A percentile compares a stretch with the other conserved stretches of the same genome.
These are phyloP conservation scores for Arrhamphus sclerolepis DNA, from an alignment of 2,797 vertebrate genomes.

Conservation along the genomic window DNA sequence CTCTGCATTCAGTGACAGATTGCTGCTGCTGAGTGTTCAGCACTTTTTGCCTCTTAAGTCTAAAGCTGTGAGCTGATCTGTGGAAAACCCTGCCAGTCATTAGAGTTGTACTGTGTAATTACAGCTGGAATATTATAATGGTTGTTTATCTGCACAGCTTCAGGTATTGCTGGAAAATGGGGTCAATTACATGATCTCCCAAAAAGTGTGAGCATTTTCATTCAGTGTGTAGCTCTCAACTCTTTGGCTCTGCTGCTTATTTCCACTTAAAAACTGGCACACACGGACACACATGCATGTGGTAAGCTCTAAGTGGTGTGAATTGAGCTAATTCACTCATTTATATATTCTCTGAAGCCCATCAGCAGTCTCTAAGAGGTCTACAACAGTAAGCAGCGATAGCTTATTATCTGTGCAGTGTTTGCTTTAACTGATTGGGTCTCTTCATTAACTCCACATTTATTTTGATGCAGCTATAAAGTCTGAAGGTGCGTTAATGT, in stretches of 20 bases:
- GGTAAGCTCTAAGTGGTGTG: background rate
- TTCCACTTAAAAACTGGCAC: slow-evolving; percentile 14
- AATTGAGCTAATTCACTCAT: slow-evolving; percentile 6
- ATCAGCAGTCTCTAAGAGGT: slow-evolving; percentile 22
- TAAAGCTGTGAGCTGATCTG: slow-evolving; percentile 37
- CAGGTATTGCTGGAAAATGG: slow-evolving; percentile 70
- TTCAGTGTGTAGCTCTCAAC: slow-evolving; percentile 7
- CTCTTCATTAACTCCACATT: slow-evolving; percentile 34
- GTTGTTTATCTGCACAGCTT: slow-evolving; percentile 75
- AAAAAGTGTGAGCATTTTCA: slow-evolving; percentile 33
- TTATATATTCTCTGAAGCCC: slow-evolving; percentile 14
- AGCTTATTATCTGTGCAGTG: slow-evolving; percentile 40
- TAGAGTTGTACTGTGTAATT: slow-evolving; percentile 77
- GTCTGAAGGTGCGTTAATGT: slow-evolving; percentile 25
- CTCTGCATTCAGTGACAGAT: slow-evolving; percentile 5
- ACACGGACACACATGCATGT: background rate
- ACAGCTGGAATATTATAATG: slow-evolving; percentile 73
- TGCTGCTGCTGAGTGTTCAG: slow-evolving; percentile 3
- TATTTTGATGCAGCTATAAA: slow-evolving; percentile 37
- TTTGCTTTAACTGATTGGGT: slow-evolving; percentile 59
- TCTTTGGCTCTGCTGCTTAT: slow-evolving; percentile 25
- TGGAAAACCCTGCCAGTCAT: slow-evolving; percentile 63
- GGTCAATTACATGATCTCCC: slow-evolving; percentile 60
- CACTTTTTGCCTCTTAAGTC: slow-evolving; percentile 10
- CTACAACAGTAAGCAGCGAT: slow-evolving; percentile 9